A percentile compares a stretch with the other conserved stretches of the same genome.
Conservation (phyloP, 2,888 invertebrate genomes). For the Dorcus parallelipipedus region DNA sequence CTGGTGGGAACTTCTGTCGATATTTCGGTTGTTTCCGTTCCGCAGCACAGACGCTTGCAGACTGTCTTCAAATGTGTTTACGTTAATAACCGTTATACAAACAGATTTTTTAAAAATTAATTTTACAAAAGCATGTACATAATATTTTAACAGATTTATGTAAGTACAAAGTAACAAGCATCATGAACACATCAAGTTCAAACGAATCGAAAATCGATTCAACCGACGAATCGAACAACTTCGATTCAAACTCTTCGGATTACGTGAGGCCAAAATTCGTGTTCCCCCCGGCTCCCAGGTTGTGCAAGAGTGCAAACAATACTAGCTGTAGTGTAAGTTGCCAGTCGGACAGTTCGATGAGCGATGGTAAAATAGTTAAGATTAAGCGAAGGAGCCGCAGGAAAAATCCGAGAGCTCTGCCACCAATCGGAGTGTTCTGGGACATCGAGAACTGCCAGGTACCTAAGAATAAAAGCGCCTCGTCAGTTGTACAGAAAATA, state of each 20-base stretch:
- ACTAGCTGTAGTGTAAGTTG: conserved; percentile 33
- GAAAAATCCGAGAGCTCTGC: conserved; percentile 38
- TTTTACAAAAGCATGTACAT: no score
- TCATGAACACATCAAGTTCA: conserved; percentile 7
- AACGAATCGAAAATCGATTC: conserved; percentile 17
- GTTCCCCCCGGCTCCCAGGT: conserved; percentile 26
- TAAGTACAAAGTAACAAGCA: background rate
- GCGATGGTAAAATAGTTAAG: conserved; percentile 23
- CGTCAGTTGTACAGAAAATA: conserved; percentile 72
- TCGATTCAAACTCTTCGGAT: conserved; percentile 11
- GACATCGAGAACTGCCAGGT: conserved; percentile 91
- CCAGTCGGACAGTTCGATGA: conserved; percentile 37
- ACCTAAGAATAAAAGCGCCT: conserved; percentile 76
- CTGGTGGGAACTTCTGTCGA: no score
- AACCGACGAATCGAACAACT: conserved; percentile 17
- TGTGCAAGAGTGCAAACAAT: conserved; percentile 37
- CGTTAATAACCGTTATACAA: no score
- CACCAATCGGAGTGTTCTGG: conserved; percentile 87
- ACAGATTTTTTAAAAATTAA: no score
- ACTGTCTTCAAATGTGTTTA: no score
- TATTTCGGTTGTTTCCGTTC: no score
- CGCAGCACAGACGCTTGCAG: no score
- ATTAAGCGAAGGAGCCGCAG: conserved; percentile 21
- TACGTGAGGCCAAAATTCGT: conserved; percentile 9
- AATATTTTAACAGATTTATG: no score